A percentile compares a stretch with the other conserved stretches of the same genome.
These are phyloP conservation scores for Capreolus pygargus DNA, from an alignment of 2,113 vertebrate species.

Conservation along the genomic window DNA sequence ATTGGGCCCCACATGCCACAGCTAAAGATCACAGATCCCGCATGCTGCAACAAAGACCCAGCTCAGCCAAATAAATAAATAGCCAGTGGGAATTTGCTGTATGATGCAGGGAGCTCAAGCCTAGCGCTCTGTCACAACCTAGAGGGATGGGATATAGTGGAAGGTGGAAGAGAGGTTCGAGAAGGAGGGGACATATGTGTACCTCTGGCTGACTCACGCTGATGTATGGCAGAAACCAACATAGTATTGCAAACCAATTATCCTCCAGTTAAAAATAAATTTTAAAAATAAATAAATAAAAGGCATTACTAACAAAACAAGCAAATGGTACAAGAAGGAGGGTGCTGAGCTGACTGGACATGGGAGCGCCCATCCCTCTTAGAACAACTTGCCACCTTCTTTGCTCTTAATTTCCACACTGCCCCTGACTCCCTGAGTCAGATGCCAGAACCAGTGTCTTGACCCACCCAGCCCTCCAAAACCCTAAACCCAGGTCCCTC, in stretches of 20 bases:
- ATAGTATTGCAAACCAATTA: neutral
- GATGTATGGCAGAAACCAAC: neutral
- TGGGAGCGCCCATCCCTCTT: neutral
- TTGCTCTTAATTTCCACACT: neutral
- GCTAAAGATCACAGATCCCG: neutral
- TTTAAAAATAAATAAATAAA: neutral
- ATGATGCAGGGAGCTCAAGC: neutral
- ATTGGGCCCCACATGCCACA: neutral
- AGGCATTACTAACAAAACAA: neutral
- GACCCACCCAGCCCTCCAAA: fast-evolving
- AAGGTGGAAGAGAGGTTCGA: neutral
- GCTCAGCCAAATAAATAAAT: neutral
- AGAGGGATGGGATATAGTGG: neutral
- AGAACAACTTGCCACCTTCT: too few relatives aligned
- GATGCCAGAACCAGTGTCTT: neutral
- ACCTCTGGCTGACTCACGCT: neutral
- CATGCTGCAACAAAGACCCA: neutral
- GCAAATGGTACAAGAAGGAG: neutral
- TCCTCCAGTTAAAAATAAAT: neutral
- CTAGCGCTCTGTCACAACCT: neutral
- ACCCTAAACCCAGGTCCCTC: neutral
- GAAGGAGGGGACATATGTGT: neutral
- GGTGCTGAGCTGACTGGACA: fast-evolving
- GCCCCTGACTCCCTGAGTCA: neutral
- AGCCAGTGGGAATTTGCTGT: neutral